Percentiles rank a stretch among this genome's conserved stretches.
These are phyloP conservation scores for Lepilemur septentrionalis DNA, from an alignment of 2,797 vertebrate genomes.

Conservation along the genomic window DNA sequence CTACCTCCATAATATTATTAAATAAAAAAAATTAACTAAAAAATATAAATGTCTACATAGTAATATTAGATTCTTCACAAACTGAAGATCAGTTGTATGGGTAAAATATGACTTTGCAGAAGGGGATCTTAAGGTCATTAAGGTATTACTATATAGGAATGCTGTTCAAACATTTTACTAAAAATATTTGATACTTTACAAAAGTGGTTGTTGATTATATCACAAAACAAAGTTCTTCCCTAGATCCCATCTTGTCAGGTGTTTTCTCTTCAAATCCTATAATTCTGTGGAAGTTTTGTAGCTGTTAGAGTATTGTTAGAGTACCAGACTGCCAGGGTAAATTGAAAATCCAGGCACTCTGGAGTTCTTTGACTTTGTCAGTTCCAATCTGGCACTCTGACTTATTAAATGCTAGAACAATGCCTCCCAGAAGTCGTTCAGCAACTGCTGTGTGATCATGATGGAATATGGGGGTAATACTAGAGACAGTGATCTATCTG, in stretches of 20 bases:
- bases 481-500: background rate
- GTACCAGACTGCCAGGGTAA: background rate
- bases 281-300: background rate
- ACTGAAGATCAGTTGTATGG: background rate
- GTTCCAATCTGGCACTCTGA: background rate
- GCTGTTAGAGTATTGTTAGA: background rate
- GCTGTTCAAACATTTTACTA: background rate
- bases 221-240: background rate
- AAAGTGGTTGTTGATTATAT: background rate
- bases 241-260: background rate
- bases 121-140: background rate
- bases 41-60: background rate
- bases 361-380: background rate
- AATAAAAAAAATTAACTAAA: background rate
- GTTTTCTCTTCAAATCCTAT: background rate
- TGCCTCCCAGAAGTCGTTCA: accelerated
- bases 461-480: background rate
- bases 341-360: background rate
- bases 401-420: background rate
- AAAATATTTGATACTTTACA: background rate
- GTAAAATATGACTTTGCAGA: background rate
- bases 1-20: too few species aligned
- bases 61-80: background rate
- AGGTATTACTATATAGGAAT: background rate
- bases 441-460: background rate